phyloP scores from a whole-genome alignment of 2,113 vertebrate genomes.

The Glaucidium brasilianum region DNA sequence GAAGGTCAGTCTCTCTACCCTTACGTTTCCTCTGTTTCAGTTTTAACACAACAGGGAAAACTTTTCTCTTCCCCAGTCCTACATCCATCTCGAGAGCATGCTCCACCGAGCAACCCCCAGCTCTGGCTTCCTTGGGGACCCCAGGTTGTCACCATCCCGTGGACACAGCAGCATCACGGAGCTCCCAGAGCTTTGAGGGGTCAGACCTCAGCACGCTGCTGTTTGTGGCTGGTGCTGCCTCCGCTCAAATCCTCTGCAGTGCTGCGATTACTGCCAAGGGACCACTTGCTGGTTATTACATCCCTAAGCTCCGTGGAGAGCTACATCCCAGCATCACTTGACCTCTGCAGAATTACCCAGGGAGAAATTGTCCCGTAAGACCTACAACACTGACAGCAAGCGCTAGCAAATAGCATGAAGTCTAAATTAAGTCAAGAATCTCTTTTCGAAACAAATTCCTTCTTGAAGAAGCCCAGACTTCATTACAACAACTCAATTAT shows the following conservation, averaged over 20 bases:
- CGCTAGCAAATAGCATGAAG: background rate
- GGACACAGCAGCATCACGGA: background rate
- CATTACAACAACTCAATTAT: conserved; percentile 68
- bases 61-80: background rate
- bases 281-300: background rate
- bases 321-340: background rate
- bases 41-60: background rate
- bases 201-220: rapidly evolving
- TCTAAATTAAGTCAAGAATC: conserved; percentile 53
- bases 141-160: background rate
- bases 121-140: background rate
- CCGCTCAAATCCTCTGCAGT: background rate
- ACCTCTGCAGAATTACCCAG: background rate
- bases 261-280: background rate
- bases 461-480: conserved; percentile 26
- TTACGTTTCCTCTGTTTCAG: rapidly evolving
- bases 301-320: background rate
- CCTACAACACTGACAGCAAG: background rate
- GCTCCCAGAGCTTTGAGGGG: background rate
- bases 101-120: rapidly evolving
- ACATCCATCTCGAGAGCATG: rapidly evolving
- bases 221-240: background rate
- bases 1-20: background rate
- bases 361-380: background rate
- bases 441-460: conserved; percentile 52